phyloP scores from a whole-genome alignment of 2,113 vertebrate species.

The Cebidichthys violaceus region DNA sequence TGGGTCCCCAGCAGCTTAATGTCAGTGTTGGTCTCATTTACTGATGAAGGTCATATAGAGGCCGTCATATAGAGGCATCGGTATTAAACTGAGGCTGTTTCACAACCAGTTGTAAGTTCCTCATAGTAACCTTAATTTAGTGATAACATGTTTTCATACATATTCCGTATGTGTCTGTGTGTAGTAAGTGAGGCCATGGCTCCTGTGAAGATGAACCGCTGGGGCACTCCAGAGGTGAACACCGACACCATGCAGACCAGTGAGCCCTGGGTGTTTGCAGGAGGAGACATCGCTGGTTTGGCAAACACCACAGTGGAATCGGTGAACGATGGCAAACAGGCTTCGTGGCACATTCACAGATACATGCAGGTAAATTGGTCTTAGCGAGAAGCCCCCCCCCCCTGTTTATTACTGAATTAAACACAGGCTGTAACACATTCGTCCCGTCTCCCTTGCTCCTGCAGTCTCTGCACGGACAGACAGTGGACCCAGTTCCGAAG shows the following conservation, averaged over 20 bases:
- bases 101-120: too few relatives aligned
- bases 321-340: slow-evolving; percentile 95
- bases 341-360: slow-evolving; percentile 93
- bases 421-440: neutral
- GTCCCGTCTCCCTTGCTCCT: slow-evolving; percentile 9
- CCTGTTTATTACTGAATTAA: neutral
- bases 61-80: neutral
- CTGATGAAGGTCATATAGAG: neutral
- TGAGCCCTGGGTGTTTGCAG: slow-evolving; percentile 93
- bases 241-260: slow-evolving; percentile 94
- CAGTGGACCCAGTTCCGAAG: slow-evolving; percentile 80
- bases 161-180: neutral
- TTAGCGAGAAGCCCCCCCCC: neutral
- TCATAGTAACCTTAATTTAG: neutral
- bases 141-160: neutral
- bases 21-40: neutral
- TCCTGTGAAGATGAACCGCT: slow-evolving; percentile 90
- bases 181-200: slow-evolving; percentile 90
- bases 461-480: slow-evolving; percentile 84
- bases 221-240: slow-evolving; percentile 92
- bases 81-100: too few relatives aligned
- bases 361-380: slow-evolving; percentile 87
- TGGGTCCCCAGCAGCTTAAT: too few relatives aligned
- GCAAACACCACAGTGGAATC: slow-evolving; percentile 96
- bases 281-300: slow-evolving; percentile 90